A percentile compares a stretch with the other conserved stretches of the same genome.
phyloP scores from a whole-genome alignment of 2,888 invertebrate species.

The Argyresthia goedartella region DNA sequence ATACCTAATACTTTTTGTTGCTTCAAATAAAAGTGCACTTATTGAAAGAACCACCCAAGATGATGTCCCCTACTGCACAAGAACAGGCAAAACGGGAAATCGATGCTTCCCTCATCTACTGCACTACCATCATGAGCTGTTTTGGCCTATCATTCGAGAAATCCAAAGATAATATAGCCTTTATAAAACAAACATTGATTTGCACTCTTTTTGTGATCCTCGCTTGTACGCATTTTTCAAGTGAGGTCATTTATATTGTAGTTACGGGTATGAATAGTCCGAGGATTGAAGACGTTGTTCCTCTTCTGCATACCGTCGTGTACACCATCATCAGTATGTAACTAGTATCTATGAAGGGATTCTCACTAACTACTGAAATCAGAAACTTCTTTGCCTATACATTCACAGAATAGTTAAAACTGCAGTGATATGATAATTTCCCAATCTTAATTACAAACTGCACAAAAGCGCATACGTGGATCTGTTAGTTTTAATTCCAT shows the following conservation, averaged over 20 bases:
- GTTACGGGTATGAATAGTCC: constrained; percentile 51
- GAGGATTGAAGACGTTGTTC: constrained; percentile 55
- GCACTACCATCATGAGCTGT: constrained; percentile 41
- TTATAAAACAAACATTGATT: constrained; percentile 31
- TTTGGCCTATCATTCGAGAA: constrained; percentile 43
- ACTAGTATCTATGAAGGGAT: too few relatives aligned
- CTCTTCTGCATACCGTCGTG: constrained; percentile 57
- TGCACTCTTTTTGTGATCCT: constrained; percentile 37
- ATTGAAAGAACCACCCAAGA: too few relatives aligned
- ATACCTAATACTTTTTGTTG: too few relatives aligned
- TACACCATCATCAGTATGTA: constrained; percentile 55
- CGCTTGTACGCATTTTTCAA: constrained; percentile 43
- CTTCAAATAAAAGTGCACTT: too few relatives aligned
- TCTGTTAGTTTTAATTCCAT: too few relatives aligned
- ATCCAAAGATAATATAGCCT: constrained; percentile 19
- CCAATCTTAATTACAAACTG: too few relatives aligned
- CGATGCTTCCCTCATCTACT: constrained; percentile 35
- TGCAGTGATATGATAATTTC: too few relatives aligned
- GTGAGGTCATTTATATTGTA: constrained; percentile 48
- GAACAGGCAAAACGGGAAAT: constrained; percentile 40
- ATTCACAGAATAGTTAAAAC: too few relatives aligned
- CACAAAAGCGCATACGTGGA: too few relatives aligned
- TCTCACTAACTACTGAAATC: too few relatives aligned
- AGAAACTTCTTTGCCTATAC: too few relatives aligned
- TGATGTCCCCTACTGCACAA: too few relatives aligned